These are phyloP conservation scores for Takifugu bimaculatus DNA, from an alignment of 2,113 vertebrate species.

Conservation along the genomic window DNA sequence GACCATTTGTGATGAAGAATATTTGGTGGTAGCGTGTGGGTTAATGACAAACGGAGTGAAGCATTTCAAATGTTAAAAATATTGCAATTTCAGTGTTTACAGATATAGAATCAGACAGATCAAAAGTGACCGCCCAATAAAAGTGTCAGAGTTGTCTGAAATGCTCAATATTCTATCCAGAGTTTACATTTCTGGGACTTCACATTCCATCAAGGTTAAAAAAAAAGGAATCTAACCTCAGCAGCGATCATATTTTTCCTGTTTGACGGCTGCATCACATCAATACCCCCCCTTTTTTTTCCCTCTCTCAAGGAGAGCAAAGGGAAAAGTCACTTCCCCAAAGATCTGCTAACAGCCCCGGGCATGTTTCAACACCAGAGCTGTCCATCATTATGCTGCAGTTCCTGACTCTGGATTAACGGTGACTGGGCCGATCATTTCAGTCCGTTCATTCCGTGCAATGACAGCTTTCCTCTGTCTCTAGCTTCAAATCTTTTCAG, in stretches of 20 bases:
- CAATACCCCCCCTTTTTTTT: constrained; percentile 4
- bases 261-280: constrained; percentile 47
- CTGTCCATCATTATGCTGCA: constrained; percentile 54
- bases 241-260: constrained; percentile 21
- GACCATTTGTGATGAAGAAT: constrained; percentile 32
- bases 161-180: neutral
- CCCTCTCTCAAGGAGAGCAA: no score
- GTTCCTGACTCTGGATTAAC: constrained; percentile 46
- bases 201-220: constrained; percentile 7
- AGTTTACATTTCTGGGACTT: neutral
- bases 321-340: constrained; percentile 24
- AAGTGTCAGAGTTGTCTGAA: neutral
- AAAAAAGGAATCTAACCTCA: constrained; percentile 33
- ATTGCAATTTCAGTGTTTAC: neutral
- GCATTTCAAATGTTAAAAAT: neutral
- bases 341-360: constrained; percentile 51
- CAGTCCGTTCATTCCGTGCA: constrained; percentile 22
- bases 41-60: neutral
- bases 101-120: no score
- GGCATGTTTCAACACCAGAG: constrained; percentile 44
- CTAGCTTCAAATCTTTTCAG: neutral
- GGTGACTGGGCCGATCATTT: constrained; percentile 48
- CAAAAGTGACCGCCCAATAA: no score
- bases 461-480: constrained; percentile 41
- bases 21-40: constrained; percentile 25